A percentile compares a stretch with the other conserved stretches of the same genome.
These are phyloP conservation scores for Prionace glauca DNA, from an alignment of 2,797 vertebrate species.

Conservation along the genomic window DNA sequence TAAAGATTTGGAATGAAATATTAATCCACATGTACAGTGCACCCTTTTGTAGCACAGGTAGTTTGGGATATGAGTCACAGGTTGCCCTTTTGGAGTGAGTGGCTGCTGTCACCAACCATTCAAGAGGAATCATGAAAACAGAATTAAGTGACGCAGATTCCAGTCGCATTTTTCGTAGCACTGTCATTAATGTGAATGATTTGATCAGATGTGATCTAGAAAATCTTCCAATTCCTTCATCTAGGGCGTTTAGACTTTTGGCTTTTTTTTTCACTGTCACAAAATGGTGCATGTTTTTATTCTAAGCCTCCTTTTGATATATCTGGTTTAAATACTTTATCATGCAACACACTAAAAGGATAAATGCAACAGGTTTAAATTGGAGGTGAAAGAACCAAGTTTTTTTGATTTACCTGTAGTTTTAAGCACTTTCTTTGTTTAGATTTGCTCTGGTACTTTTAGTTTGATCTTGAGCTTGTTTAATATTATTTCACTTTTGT, in stretches of 20 bases:
- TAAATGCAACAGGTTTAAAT: not conserved
- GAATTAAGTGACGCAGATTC: not conserved
- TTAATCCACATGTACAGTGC: not conserved
- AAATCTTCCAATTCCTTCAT: not conserved
- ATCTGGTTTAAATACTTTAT: not conserved
- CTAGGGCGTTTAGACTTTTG: not conserved
- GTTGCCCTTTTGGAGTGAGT: not conserved
- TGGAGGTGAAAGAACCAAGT: not conserved
- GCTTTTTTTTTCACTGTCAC: not conserved
- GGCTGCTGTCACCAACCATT: not conserved
- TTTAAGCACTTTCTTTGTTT: conserved; percentile 36
- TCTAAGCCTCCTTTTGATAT: too few relatives aligned
- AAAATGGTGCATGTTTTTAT: not conserved
- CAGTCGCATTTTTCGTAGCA: not conserved
- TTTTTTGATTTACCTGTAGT: conserved; percentile 7
- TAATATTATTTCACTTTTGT: not conserved
- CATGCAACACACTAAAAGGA: not conserved
- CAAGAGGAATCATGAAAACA: not conserved
- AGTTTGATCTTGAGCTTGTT: not conserved
- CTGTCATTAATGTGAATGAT: too few relatives aligned
- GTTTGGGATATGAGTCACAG: not conserved
- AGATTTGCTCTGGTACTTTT: not conserved
- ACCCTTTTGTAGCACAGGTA: not conserved
- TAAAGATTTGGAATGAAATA: not conserved
- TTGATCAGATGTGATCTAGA: not conserved